phyloP scores from a whole-genome alignment of 2,113 vertebrate genomes.

The Mandrillus leucophaeus region DNA sequence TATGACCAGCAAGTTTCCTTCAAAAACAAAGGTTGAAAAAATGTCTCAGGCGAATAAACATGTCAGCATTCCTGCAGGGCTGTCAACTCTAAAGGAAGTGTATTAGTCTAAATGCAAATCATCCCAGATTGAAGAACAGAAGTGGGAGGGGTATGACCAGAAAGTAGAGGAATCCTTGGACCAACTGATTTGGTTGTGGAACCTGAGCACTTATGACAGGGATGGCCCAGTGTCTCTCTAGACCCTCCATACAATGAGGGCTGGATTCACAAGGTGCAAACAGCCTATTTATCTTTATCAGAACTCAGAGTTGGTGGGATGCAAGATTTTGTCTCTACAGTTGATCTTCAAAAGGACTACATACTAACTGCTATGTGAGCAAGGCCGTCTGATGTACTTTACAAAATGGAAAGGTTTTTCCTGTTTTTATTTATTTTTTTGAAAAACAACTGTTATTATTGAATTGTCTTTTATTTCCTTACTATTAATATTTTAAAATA shows the following conservation, averaged over 20 bases:
- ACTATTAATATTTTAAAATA: too few relatives aligned
- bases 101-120: neutral
- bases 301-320: neutral
- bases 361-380: fast-evolving
- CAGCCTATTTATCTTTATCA: neutral
- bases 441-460: neutral
- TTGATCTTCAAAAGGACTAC: fast-evolving
- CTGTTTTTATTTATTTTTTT: neutral
- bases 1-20: neutral
- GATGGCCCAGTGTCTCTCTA: neutral
- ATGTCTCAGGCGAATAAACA: neutral
- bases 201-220: fast-evolving
- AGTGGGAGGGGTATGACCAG: fast-evolving
- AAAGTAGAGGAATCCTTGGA: fast-evolving
- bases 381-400: neutral
- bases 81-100: neutral
- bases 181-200: neutral
- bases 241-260: too few relatives aligned
- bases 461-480: neutral
- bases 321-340: neutral
- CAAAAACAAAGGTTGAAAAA: neutral
- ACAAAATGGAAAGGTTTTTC: neutral
- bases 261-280: neutral
- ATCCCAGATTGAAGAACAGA: fast-evolving
- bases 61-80: fast-evolving